Evolutionary conservation across 1,140 invertebrate genomes (phyloP).

Genomic region (Sarcophaga bullata): DNA sequence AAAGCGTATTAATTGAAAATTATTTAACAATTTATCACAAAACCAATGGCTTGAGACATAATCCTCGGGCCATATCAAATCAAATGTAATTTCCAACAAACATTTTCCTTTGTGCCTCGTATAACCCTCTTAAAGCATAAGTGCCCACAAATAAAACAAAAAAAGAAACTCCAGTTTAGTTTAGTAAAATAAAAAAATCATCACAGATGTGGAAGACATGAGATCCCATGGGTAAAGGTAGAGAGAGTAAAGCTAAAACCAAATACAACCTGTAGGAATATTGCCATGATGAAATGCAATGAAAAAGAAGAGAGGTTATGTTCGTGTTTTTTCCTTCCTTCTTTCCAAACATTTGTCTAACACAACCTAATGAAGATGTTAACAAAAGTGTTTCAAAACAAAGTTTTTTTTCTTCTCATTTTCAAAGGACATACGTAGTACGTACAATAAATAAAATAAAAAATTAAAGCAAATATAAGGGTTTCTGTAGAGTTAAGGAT

Average conservation of each 20-base stretch:
- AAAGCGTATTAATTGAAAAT: constrained; percentile 10
- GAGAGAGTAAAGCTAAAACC: neutral
- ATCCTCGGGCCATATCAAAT: neutral
- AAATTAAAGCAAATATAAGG: neutral
- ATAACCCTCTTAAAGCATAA: neutral
- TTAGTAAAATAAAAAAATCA: neutral
- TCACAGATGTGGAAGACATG: constrained; percentile 8
- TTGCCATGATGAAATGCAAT: neutral
- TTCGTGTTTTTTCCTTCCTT: neutral
- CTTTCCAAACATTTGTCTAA: neutral
- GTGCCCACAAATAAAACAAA: constrained; percentile 15
- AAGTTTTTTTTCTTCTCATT: neutral
- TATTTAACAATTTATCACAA: constrained; percentile 11
- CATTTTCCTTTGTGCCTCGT: neutral
- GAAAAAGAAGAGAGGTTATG: neutral
- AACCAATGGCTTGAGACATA: neutral
- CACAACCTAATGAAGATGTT: constrained; percentile 14
- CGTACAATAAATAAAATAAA: neutral
- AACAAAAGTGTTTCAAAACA: neutral
- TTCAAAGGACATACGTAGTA: neutral
- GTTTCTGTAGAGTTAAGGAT: neutral
- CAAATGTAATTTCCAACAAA: constrained; percentile 1
- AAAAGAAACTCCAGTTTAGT: neutral
- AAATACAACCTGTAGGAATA: constrained; percentile 6
- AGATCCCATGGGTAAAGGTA: neutral